These are phyloP conservation scores for Setipinna tenuifilis DNA, from an alignment of 2,797 vertebrate genomes.

Conservation along the genomic window DNA sequence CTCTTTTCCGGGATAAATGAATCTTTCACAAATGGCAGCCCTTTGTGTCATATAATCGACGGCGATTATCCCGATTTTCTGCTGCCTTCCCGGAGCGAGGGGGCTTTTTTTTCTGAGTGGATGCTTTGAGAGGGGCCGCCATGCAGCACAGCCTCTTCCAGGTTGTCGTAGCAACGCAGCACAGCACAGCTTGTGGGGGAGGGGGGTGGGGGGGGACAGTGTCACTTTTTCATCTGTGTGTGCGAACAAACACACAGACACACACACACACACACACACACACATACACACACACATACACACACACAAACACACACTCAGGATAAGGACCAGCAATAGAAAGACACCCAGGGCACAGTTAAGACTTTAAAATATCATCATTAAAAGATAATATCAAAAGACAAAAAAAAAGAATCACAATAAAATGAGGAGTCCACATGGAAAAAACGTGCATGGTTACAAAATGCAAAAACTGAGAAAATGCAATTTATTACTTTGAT, in stretches of 20 bases:
- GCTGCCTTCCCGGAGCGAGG: conserved; percentile 76
- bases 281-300: conserved; percentile 23
- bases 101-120: conserved; percentile 68
- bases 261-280: conserved; percentile 37
- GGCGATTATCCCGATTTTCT: conserved; percentile 82
- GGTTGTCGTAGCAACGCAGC: conserved; percentile 79
- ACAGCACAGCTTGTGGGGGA: conserved; percentile 62
- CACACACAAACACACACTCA: background rate
- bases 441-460: too few species aligned
- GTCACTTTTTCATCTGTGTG: conserved; percentile 15
- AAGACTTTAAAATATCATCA: background rate
- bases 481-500: too few species aligned
- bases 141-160: conserved; percentile 69
- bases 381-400: background rate
- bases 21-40: conserved; percentile 78
- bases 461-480: too few species aligned
- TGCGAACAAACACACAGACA: conserved; percentile 50
- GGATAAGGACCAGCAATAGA: background rate
- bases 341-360: background rate
- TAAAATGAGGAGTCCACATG: too few species aligned
- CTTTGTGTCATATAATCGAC: conserved; percentile 81
- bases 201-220: conserved; percentile 65
- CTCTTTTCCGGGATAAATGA: conserved; percentile 80
- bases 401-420: background rate
- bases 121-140: conserved; percentile 70